Base-by-base conservation (phyloP, 1,140 invertebrate genomes). In the Pemphigus obesinymphae region DNA sequence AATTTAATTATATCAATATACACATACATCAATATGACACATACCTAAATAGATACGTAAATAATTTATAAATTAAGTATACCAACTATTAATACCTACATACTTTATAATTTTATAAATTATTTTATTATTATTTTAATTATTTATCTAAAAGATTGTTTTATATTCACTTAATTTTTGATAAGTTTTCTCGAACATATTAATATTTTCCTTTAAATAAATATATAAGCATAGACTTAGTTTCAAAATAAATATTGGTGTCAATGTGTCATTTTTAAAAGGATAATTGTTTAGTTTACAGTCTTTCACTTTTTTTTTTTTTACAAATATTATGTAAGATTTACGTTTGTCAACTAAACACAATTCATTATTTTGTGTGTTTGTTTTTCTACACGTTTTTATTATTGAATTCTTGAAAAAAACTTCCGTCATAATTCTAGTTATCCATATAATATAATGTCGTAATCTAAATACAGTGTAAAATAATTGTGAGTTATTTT, bases 271-370 rank as follows among this genome's bases (percentile, higher is more conserved):
- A 48, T 73, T 73, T 31, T 26, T 31, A 8, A 73, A 50, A 50
- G 17, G 8, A 31, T 48, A 70, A 26, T 13, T 11, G 20, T 68
- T 1, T 7, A 34, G 34, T 31, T 3, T 3, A 66, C 31, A 73
- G 70, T 26, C 70, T 73, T 73, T 73, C 70, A n/a, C n/a, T n/a
- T n/a, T n/a, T 31, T 45, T 73, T 73, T 73, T 68, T 73, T 73
- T 50, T 50, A 26, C 43, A 73, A 73, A 73, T 37, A 73, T 73
- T 73, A 45, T 37, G 43, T 50, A 73, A 73, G 70, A 73, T 73
- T 31, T 31, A 17, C 31, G 48, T 13, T 73, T 50, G 70, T n/a
- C 43, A 20, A 29, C 29, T 50, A 73, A 50, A 73, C 15, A 50
- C 26, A 50, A 31, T 50, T 73, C 43, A 73, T 73, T 70, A 34